phyloP scores from a whole-genome alignment of 2,797 vertebrate genomes.

The Sebastes steindachneri region DNA sequence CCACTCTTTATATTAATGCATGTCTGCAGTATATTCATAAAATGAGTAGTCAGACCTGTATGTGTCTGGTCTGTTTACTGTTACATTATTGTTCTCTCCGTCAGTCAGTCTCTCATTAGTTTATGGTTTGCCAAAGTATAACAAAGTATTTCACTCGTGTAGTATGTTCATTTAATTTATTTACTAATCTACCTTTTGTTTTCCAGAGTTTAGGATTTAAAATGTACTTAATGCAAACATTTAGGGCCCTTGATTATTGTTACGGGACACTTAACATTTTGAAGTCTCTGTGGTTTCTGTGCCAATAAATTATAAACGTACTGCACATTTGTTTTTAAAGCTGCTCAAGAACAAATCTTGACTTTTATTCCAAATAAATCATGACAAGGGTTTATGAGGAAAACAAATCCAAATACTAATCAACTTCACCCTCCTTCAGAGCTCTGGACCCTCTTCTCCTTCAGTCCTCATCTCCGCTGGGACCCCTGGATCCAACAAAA shows the following conservation, averaged over 20 bases:
- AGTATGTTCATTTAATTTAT: neutral
- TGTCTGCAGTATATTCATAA: slow-evolving; percentile 19
- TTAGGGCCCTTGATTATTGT: neutral
- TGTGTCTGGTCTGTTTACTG: neutral
- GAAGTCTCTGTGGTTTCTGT: neutral
- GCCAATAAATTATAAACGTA: neutral
- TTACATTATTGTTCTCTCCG: neutral
- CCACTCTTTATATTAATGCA: slow-evolving; percentile 38
- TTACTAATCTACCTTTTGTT: neutral
- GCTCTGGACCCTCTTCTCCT: slow-evolving; percentile 87
- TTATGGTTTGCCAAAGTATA: neutral
- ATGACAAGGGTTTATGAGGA: neutral
- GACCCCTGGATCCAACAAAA: slow-evolving; percentile 88
- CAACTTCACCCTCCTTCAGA: slow-evolving; percentile 62
- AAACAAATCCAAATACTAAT: neutral
- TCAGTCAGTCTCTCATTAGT: neutral
- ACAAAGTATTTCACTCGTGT: neutral
- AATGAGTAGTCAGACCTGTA: slow-evolving; percentile 7
- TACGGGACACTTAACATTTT: neutral
- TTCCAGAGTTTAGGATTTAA: neutral
- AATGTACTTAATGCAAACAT: neutral
- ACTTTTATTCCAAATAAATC: neutral
- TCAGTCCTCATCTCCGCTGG: slow-evolving; percentile 82
- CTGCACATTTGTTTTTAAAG: neutral
- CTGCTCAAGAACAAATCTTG: neutral